A percentile compares a stretch with the other conserved stretches of the same genome.
Conservation (phyloP, 1,140 invertebrate species). For the Anthonomus grandis region DNA sequence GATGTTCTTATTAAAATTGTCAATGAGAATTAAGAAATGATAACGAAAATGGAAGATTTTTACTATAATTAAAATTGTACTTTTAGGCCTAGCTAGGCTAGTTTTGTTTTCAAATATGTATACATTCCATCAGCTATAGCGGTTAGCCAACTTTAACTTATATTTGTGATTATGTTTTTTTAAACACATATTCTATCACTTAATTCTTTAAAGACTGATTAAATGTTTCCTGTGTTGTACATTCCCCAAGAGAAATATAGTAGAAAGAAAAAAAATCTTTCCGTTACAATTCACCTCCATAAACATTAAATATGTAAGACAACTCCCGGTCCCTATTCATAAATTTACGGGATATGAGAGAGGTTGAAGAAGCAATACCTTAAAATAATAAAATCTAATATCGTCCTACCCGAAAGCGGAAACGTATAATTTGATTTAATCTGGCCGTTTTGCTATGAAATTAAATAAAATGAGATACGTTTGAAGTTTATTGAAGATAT, state of each 20-base stretch:
- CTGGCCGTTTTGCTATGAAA: slow-evolving; percentile 5
- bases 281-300: slow-evolving; percentile 6
- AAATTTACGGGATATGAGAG: slow-evolving; percentile 19
- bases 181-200: too few relatives aligned
- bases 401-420: slow-evolving; percentile 5
- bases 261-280: slow-evolving; percentile 9
- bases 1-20: too few relatives aligned
- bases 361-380: slow-evolving; percentile 22
- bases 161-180: too few relatives aligned
- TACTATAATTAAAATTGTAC: too few relatives aligned
- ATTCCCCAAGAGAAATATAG: slow-evolving; percentile 11
- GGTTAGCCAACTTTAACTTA: too few relatives aligned
- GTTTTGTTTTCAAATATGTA: too few relatives aligned
- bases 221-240: not conserved
- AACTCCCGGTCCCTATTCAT: slow-evolving; percentile 17
- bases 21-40: too few relatives aligned
- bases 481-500: not conserved
- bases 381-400: slow-evolving; percentile 28
- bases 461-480: slow-evolving; percentile 7
- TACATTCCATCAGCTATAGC: too few relatives aligned
- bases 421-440: slow-evolving; percentile 17
- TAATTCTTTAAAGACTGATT: too few relatives aligned
- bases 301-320: slow-evolving; percentile 20
- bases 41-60: too few relatives aligned
- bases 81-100: too few relatives aligned